Evolutionary conservation across 2,113 vertebrate species (phyloP), one percentile per base, ranked within the genome.

Genomic region (Phyllostomus discolor): DNA sequence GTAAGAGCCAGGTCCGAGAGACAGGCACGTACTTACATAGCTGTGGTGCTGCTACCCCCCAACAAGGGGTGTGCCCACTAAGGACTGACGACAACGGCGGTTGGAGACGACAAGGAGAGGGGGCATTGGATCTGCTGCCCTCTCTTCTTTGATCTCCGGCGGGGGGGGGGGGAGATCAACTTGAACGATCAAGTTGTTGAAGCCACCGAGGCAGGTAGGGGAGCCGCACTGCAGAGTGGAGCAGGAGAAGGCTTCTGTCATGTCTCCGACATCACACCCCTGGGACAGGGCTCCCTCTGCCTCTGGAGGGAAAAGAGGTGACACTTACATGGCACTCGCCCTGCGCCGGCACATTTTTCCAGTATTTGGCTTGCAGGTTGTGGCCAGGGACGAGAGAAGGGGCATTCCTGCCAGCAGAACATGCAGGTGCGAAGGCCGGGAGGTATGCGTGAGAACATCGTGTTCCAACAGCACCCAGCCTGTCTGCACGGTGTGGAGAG

Each of bases 361-460:
- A 69, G 66, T 35, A 17, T 7, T 20, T 9, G 67, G n/a, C 33
- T 17, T n/a, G 64, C 15, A n/a, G 41, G 7, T 2, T 38, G 50
- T 4, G n/a, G n/a, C 41, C 31, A 14, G 19, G 16, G 66, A 31
- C 52, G 17, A 46, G 38, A 38, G 50, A 50, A 69, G 33, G 38
- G 1, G 1, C 1, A 9, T 38, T 43, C 3, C 22, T 31, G 20
- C 38, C 7, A 5, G 62, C 15, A 52, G 52, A 41, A 38, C 11
- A 11, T 6, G 17, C 46, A 59, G 48, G 43, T 0, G 24, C 31
- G 8, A 26, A 46, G 46, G 28, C 69, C 8, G 0, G 10, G 4
- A 22, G 20, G 26, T 38, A 3, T 64, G n/a, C 16, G 15, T 9
- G 33, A 17, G 38, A 33, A 8, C 2, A 0, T 15, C 0, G 0